Evolutionary conservation across 2,113 vertebrate species (phyloP).

Genomic region (Cryptomyrus ogoouensis): DNA sequence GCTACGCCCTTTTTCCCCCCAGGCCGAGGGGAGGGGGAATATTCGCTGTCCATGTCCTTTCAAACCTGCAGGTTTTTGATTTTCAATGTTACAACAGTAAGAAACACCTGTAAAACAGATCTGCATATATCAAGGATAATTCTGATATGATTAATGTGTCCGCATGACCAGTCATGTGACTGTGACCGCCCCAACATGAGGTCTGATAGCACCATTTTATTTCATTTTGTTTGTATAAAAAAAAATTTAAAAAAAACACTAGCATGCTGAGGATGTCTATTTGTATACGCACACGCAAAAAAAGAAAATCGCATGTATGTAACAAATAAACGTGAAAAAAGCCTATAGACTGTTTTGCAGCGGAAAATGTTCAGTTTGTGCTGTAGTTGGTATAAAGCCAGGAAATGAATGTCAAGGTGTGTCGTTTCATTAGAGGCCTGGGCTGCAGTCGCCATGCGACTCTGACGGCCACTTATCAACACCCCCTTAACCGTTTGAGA

Average conservation of each 20-base stretch:
- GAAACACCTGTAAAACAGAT: constrained; percentile 97
- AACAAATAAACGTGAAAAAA: constrained; percentile 51
- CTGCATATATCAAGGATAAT: constrained; percentile 98
- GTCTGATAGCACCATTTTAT: constrained; percentile 98
- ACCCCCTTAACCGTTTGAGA: neutral
- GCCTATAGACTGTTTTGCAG: constrained; percentile 76
- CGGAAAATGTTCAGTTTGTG: constrained; percentile 87
- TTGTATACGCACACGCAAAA: constrained; percentile 63
- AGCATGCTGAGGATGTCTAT: constrained; percentile 70
- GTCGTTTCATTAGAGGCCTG: neutral
- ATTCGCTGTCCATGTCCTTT: constrained; percentile 92
- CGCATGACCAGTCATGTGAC: constrained; percentile 96
- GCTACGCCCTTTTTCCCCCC: constrained; percentile 70
- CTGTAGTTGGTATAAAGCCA: constrained; percentile 68
- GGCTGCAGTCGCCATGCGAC: neutral
- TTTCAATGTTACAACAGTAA: constrained; percentile 87
- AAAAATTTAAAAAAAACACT: constrained; percentile 44
- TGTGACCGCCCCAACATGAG: constrained; percentile 86
- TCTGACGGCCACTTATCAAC: neutral
- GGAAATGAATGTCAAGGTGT: constrained; percentile 40
- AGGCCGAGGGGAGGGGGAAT: constrained; percentile 80
- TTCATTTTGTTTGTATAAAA: constrained; percentile 71
- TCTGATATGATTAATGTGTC: constrained; percentile 98
- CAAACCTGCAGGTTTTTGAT: constrained; percentile 86
- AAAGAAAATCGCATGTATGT: constrained; percentile 57